Base-by-base conservation (phyloP, 1,140 invertebrate genomes). In the Neelides sp. region DNA sequence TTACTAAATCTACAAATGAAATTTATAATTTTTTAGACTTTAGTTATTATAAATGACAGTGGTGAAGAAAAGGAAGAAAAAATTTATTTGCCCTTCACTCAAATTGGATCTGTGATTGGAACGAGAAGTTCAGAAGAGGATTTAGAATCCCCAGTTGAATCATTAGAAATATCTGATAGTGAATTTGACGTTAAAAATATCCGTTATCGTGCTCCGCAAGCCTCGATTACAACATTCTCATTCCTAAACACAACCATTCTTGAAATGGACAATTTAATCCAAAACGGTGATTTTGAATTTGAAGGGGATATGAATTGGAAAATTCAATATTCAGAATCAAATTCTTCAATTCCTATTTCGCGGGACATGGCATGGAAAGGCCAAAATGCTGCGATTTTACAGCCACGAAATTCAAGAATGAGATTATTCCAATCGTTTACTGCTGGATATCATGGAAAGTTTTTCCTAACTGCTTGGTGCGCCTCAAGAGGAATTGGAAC, bases 211-310 rank as follows among this genome's bases (percentile, higher is more conserved):
- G 44, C 45, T 8, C 49, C 54, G 4, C n/a, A 44, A 3, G 34
- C 39, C 22, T 56, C 54, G 4, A 44, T 56, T 3, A 56, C 54
- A 0, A 52, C 54, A 7, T 19, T 56, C 17, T 4, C 26, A 4
- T 36, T 54, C 4, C 12, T 54, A 2, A 12, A 40, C 17, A 26
- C n/a, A 13, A 41, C 42, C 12, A 39, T n/a, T 0, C 22, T 8
- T 5, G 34, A n/a, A 4, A n/a, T 23, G 0, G 17, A 15, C 13
- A 52, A 57, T 47, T 42, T 49, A 1, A 26, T 52, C 4, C 1
- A 13, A 13, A 52, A 57, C 36, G 49, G 40, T 7, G 47, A 52
- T 15, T 52, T 52, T 43, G 55, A 52, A 50, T 12, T n/a, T 20
- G 46, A n/a, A 8, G 2, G 22, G 3, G 3, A 17, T 8, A 2